phyloP scores from a whole-genome alignment of 2,888 invertebrate species.

The Lepeophtheirus nordmannii region DNA sequence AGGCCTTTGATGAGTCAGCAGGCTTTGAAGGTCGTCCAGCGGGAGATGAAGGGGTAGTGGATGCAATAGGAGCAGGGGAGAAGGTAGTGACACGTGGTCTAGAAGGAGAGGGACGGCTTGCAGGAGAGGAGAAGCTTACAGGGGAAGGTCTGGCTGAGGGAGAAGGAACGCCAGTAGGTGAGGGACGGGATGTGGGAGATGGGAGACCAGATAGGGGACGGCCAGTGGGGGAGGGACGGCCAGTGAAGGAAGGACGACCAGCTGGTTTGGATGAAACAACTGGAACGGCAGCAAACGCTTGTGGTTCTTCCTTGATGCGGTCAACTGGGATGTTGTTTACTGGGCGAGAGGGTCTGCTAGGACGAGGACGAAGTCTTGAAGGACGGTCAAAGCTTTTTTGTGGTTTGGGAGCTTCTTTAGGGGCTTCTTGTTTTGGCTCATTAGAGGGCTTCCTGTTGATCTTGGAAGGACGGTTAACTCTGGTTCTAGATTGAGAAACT shows the following conservation, averaged over 20 bases:
- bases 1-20: neutral
- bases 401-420: neutral
- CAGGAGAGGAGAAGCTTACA: constrained; percentile 4
- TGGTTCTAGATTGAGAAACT: neutral
- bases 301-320: neutral
- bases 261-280: neutral
- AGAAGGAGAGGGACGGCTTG: constrained; percentile 1
- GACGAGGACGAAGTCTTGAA: neutral
- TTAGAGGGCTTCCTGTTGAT: neutral
- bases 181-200: neutral
- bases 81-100: neutral
- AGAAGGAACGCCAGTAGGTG: neutral
- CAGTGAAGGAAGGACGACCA: neutral
- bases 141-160: neutral
- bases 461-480: neutral
- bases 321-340: neutral
- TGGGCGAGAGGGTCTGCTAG: neutral
- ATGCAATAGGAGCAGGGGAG: neutral
- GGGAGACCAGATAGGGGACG: neutral
- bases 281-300: neutral
- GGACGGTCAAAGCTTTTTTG: neutral
- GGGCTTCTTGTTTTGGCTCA: neutral
- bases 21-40: neutral
- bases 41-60: neutral
- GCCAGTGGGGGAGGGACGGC: neutral